A percentile compares a stretch with the other conserved stretches of the same genome.
Conservation (phyloP, 2,113 vertebrate species). For the Tragelaphus scriptus region DNA sequence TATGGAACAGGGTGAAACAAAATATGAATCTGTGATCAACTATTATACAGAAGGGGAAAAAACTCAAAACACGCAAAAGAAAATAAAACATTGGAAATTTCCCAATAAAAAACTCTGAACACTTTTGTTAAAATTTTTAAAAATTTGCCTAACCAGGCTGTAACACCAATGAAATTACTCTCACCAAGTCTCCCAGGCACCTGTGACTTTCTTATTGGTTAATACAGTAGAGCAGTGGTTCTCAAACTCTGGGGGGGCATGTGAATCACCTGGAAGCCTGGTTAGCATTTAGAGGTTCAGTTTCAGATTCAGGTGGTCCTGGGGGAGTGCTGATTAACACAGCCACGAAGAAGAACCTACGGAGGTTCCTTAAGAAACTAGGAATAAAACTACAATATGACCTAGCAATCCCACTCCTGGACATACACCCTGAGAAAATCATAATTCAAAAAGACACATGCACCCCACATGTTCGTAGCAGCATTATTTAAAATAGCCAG, state of each 20-base stretch:
- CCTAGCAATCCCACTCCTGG: neutral
- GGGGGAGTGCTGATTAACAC: neutral
- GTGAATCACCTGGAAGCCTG: too few species aligned
- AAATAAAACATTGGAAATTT: neutral
- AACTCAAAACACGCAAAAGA: neutral
- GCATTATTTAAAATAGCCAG: neutral
- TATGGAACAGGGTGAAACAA: neutral
- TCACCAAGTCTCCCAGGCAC: neutral
- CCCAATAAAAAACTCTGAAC: neutral
- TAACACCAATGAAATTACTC: neutral
- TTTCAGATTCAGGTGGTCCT: neutral
- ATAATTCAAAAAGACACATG: neutral
- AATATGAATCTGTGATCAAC: neutral
- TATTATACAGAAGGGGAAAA: neutral
- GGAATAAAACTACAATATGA: neutral
- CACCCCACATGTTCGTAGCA: neutral
- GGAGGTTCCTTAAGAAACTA: neutral
- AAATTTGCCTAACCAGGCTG: neutral
- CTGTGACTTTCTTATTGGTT: neutral
- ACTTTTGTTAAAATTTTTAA: neutral
- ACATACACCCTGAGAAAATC: neutral
- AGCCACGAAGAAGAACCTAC: neutral
- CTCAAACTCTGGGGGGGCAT: rapidly evolving
- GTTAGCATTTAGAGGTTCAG: neutral
- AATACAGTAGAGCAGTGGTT: neutral